phyloP scores from a whole-genome alignment of 2,888 invertebrate species.

The Seladonia tumulorum region DNA sequence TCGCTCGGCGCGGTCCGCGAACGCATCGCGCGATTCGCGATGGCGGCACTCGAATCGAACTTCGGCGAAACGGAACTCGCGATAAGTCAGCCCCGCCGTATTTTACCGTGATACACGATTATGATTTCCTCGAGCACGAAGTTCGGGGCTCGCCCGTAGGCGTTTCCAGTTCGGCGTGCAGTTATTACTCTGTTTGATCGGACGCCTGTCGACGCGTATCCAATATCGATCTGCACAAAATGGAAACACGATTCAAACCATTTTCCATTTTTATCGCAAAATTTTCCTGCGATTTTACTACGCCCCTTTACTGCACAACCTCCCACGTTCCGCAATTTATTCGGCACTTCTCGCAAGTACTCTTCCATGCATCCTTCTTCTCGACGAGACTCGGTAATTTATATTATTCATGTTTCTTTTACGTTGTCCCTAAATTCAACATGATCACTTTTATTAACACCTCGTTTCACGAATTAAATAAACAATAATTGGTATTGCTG shows the following conservation, averaged over 20 bases:
- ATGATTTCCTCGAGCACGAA: background rate
- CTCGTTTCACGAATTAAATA: no score
- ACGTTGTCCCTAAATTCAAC: no score
- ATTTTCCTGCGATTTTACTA: background rate
- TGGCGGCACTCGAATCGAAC: background rate
- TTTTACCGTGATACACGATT: slow-evolving; percentile 1
- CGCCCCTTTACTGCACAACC: background rate
- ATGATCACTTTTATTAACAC: no score
- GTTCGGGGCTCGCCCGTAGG: background rate
- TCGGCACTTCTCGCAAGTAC: background rate
- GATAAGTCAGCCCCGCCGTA: background rate
- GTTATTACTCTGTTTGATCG: slow-evolving; percentile 1
- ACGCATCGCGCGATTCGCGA: background rate
- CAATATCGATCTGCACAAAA: background rate
- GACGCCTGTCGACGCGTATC: background rate
- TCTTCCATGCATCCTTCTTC: background rate
- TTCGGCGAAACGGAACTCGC: background rate
- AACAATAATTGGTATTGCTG: no score
- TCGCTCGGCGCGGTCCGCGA: background rate
- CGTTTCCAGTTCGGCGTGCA: background rate
- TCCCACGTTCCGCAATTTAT: background rate
- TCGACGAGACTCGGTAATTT: no score
- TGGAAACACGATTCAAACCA: background rate
- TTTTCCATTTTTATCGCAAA: background rate
- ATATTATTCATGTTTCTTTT: no score